A percentile compares a stretch with the other conserved stretches of the same genome.
phyloP scores from a whole-genome alignment of 2,888 invertebrate species.

The Heliconius ethilla region DNA sequence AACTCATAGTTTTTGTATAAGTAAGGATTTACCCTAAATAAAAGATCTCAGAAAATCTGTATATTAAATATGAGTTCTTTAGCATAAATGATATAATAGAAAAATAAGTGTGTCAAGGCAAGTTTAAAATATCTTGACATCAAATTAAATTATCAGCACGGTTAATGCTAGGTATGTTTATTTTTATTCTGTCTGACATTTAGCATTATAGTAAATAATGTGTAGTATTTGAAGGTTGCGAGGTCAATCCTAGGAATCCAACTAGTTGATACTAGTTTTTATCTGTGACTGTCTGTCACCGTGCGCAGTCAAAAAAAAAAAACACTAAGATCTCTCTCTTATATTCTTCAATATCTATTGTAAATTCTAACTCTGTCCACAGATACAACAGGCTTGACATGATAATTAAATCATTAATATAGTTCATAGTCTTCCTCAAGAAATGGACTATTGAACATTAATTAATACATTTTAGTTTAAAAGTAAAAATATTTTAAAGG shows the following conservation, averaged over 20 bases:
- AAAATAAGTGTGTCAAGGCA: conserved; percentile 9
- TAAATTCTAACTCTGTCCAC: no score
- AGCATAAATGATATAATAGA: background rate
- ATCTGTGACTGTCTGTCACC: background rate
- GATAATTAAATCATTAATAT: no score
- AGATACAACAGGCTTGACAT: no score
- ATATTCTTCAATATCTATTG: no score
- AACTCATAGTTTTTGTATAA: no score
- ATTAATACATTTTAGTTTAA: no score
- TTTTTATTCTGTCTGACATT: conserved; percentile 8
- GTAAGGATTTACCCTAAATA: no score
- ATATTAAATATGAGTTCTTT: no score
- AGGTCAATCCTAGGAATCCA: background rate
- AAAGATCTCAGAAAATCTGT: no score
- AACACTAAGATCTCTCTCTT: background rate
- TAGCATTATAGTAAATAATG: background rate
- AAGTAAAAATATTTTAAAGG: no score
- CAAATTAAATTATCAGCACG: background rate
- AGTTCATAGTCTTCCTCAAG: no score
- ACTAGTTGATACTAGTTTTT: background rate
- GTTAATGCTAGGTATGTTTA: background rate
- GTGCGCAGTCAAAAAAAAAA: background rate
- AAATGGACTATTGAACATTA: no score
- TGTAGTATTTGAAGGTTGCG: background rate
- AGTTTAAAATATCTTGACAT: background rate